These are phyloP conservation scores for Magallana nippona DNA, from an alignment of 2,888 invertebrate genomes.

Conservation along the genomic window DNA sequence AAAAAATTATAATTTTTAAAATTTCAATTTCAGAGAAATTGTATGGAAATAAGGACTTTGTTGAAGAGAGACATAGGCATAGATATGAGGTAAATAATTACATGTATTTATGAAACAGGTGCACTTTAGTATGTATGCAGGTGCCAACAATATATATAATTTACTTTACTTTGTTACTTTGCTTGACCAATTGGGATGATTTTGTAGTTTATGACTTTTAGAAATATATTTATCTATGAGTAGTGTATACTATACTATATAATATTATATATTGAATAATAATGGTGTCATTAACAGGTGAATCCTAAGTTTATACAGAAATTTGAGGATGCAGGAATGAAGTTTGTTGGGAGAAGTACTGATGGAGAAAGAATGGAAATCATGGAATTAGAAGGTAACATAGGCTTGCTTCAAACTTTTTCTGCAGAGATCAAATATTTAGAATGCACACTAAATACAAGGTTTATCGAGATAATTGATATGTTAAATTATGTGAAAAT, in stretches of 20 bases:
- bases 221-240: too few relatives aligned
- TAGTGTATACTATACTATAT: neutral
- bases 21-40: constrained; percentile 71
- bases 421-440: neutral
- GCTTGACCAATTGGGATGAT: too few relatives aligned
- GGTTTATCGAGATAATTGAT: too few relatives aligned
- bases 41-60: constrained; percentile 79
- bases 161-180: too few relatives aligned
- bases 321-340: constrained; percentile 89
- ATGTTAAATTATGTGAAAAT: too few relatives aligned
- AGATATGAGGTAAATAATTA: constrained; percentile 89
- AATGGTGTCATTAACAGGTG: constrained; percentile 82
- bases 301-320: constrained; percentile 91
- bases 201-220: too few relatives aligned
- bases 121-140: too few relatives aligned
- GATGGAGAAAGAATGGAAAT: constrained; percentile 96
- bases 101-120: neutral
- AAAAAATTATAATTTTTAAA: neutral
- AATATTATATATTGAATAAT: neutral
- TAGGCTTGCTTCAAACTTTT: neutral
- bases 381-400: constrained; percentile 86
- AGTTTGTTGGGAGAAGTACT: constrained; percentile 91
- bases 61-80: constrained; percentile 98
- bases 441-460: neutral
- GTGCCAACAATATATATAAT: too few relatives aligned